Evolutionary conservation across 2,888 invertebrate species (phyloP), one percentile per base, ranked within the genome.

Genomic region (Exocentrus adspersus): DNA sequence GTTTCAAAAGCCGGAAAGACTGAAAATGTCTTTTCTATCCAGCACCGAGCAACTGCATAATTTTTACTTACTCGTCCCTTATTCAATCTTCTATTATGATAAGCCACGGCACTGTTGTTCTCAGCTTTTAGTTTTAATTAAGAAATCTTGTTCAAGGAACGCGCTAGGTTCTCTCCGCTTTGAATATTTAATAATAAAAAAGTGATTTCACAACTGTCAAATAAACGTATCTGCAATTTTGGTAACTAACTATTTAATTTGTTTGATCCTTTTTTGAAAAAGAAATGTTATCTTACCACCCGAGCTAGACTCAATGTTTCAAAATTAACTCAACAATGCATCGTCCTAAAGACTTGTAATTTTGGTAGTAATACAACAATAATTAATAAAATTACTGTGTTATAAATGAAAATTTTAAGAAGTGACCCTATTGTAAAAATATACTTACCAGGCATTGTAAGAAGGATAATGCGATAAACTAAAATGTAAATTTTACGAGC

Each of bases 21-120:
- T 48, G 37, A 1, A 48, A 61, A 61, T 61, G 54, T 54, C 54
- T 61, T 56, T 54, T 56, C 46, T 56, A 45, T 61, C 61, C 60
- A 20, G 46, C 61, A 60, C 66, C 43, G 64, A 58, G 43, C 63
- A 65, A 70, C 61, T 63, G 70, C 65, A 70, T 69, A 69, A 68
- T 69, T 70, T 70, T 69, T 67, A 67, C 68, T 68, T 68, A 64
- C 65, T 69, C 62, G 52, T 54, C 51, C 51, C 46, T 61, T 24
- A 54, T 68, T 64, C 62, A 58, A 51, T 32, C 60, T 48, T 52
- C 59, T 60, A 70, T 70, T 68, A 66, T 66, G 68, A 70, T 61
- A 64, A 68, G 65, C 57, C 68, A 66, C 52, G 56, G 14, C 54
- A 59, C 50, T 37, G 53, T 62, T 65, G 62, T 70, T 64, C 62